phyloP scores from a whole-genome alignment of 2,888 invertebrate species.

The Carabus problematicus region DNA sequence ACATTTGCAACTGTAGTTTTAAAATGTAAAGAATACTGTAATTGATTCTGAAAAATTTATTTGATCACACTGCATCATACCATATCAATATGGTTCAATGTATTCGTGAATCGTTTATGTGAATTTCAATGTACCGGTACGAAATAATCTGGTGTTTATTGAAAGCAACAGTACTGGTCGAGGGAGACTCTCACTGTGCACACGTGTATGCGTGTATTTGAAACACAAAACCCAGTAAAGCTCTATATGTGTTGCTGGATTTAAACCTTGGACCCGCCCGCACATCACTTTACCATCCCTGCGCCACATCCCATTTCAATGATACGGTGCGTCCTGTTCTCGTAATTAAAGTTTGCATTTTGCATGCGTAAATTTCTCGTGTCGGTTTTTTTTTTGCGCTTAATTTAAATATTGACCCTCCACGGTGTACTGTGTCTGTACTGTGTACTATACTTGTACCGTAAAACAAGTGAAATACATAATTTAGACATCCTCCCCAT shows the following conservation, averaged over 20 bases:
- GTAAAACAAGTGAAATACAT: slow-evolving; percentile 16
- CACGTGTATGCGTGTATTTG: background rate
- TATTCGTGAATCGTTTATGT: background rate
- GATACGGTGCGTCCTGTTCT: slow-evolving; percentile 11
- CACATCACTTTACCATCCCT: background rate
- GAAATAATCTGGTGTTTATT: slow-evolving; percentile 6
- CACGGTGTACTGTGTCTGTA: background rate
- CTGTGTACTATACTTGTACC: background rate
- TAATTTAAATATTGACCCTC: slow-evolving; percentile 38
- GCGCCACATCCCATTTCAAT: background rate
- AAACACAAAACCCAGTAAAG: background rate
- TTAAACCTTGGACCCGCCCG: slow-evolving; percentile 3
- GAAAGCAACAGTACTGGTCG: slow-evolving; percentile 1
- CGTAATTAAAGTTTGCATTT: slow-evolving; percentile 39
- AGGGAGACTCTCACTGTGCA: background rate
- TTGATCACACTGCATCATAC: too few relatives aligned
- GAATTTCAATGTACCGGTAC: background rate
- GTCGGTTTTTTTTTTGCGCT: slow-evolving; percentile 17
- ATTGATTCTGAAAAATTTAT: too few relatives aligned
- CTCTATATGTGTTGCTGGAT: slow-evolving; percentile 1
- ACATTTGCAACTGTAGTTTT: too few relatives aligned
- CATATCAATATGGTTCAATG: too few relatives aligned
- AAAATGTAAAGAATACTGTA: too few relatives aligned
- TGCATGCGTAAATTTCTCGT: slow-evolving; percentile 34
- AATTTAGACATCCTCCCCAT: slow-evolving; percentile 29